Conservation (phyloP, 30 jellyfish, hydroid and myxozoan genomes). For the Phacellophora camtschatica region DNA sequence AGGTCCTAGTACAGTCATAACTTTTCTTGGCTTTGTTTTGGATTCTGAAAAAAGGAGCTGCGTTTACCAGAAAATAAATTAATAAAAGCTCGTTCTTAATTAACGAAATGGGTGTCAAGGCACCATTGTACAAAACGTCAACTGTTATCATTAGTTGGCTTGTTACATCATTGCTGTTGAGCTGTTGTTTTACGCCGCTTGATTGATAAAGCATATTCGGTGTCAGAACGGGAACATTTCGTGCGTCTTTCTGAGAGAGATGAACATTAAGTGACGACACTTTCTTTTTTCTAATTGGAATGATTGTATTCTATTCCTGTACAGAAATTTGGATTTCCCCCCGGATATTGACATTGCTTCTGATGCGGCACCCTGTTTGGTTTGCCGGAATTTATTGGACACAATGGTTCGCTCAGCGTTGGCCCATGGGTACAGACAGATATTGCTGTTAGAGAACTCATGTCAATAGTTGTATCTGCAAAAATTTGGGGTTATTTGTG, state of each 20-base stretch:
- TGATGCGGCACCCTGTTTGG: too few relatives aligned
- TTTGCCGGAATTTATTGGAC: too few relatives aligned
- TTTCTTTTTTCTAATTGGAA: not conserved
- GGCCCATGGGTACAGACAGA: not conserved
- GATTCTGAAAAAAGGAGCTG: not conserved
- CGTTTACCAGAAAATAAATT: not conserved
- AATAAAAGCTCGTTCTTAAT: too few relatives aligned
- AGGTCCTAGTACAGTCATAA: too few relatives aligned
- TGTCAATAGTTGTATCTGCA: not conserved
- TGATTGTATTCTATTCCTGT: too few relatives aligned
- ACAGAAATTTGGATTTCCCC: too few relatives aligned
- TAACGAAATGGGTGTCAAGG: not conserved
- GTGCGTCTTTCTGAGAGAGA: slow-evolving; percentile 4
- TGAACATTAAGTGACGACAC: not conserved
- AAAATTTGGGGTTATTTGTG: not conserved
- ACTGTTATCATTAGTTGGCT: not conserved
- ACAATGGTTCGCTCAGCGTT: not conserved
- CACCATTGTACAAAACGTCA: not conserved
- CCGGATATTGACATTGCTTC: too few relatives aligned
- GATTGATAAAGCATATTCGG: not conserved
- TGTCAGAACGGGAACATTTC: not conserved
- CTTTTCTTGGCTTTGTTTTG: not conserved
- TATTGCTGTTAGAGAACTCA: not conserved
- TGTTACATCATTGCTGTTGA: slow-evolving; percentile 1
- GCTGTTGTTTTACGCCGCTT: not conserved